phyloP scores from a whole-genome alignment of 1,140 invertebrate species.

The Drosophila trapezifrons region DNA sequence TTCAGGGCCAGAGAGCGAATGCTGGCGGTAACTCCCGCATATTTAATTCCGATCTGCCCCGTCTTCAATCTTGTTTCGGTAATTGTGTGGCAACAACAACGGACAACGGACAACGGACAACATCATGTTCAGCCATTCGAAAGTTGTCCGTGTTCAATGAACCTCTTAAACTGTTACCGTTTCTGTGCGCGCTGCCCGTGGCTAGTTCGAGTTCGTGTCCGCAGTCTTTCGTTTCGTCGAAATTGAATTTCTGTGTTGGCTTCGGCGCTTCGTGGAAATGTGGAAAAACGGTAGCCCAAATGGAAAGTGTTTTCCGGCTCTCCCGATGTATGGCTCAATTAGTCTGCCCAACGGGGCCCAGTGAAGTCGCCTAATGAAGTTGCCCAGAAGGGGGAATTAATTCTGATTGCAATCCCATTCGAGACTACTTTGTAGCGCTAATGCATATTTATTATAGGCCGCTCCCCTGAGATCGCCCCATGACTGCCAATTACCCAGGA shows the following conservation, averaged over 20 bases:
- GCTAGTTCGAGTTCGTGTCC: conserved; percentile 38
- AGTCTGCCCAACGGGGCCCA: neutral
- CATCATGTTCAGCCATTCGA: conserved; percentile 44
- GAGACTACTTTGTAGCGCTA: conserved; percentile 1
- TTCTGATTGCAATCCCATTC: conserved; percentile 30
- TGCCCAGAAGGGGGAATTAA: conserved; percentile 12
- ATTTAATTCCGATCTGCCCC: conserved; percentile 9
- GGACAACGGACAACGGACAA: neutral
- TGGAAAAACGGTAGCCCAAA: conserved; percentile 41
- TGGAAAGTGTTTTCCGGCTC: conserved; percentile 51
- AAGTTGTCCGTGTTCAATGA: conserved; percentile 57
- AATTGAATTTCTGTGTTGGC: conserved; percentile 31
- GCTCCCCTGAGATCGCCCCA: neutral
- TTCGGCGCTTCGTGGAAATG: conserved; percentile 25
- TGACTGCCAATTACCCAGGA: neutral
- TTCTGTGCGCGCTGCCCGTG: conserved; percentile 4
- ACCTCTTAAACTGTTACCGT: conserved; percentile 52
- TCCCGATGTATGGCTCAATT: conserved; percentile 33
- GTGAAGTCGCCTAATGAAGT: conserved; percentile 23
- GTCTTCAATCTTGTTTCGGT: conserved; percentile 42
- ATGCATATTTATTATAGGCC: conserved; percentile 4
- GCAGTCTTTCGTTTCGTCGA: conserved; percentile 39
- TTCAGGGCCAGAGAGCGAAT: conserved; percentile 39
- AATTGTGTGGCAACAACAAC: conserved; percentile 30
- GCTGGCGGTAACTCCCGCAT: conserved; percentile 35